phyloP scores from a whole-genome alignment of 2,113 vertebrate species.

The Ia io region DNA sequence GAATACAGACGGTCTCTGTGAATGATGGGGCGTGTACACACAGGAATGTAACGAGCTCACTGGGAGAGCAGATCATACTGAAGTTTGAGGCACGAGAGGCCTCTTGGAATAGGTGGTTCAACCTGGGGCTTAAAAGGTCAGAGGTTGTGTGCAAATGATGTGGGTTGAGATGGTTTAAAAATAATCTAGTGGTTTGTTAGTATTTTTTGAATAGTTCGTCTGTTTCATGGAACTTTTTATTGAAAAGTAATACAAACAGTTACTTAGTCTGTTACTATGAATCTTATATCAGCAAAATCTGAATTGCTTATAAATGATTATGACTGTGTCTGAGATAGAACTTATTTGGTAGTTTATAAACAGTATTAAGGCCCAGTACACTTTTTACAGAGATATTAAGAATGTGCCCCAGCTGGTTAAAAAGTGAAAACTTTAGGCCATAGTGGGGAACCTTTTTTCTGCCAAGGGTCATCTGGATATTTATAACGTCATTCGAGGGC shows the following conservation, averaged over 20 bases:
- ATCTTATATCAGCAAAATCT: neutral
- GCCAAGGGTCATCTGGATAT: no score
- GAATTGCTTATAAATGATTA: neutral
- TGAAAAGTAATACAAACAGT: neutral
- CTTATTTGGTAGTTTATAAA: neutral
- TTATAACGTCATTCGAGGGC: no score
- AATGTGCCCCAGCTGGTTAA: neutral
- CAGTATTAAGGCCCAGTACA: neutral
- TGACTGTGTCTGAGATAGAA: neutral
- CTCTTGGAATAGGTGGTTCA: neutral
- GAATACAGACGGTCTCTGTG: neutral
- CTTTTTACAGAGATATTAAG: neutral
- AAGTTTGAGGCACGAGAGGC: neutral
- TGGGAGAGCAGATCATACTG: neutral
- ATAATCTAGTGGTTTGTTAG: neutral
- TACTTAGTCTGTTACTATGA: neutral
- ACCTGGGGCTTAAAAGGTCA: neutral
- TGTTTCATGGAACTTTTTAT: constrained; percentile 20
- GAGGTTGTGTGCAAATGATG: neutral
- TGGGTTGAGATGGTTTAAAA: neutral
- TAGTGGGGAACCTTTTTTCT: no score
- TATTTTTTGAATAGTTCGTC: neutral
- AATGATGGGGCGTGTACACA: neutral
- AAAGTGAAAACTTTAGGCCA: neutral
- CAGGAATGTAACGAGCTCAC: neutral